Base-by-base conservation (phyloP, 2,113 vertebrate genomes). In the Falco punctatus region DNA sequence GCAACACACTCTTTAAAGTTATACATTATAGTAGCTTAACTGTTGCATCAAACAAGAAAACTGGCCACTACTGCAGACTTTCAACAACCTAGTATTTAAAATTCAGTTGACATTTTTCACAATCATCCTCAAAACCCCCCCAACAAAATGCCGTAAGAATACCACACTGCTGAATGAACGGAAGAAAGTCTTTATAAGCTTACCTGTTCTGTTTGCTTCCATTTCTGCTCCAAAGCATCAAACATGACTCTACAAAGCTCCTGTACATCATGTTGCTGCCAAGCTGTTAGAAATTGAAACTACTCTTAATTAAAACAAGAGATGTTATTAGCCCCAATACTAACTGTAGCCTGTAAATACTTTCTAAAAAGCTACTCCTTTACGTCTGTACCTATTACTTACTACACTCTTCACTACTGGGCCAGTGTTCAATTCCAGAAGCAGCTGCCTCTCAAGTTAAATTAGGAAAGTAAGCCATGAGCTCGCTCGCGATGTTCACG, bases 161-260 rank as follows among this genome's bases (percentile, higher is more conserved):
- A 72, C 13, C 30, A 54, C 11, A 64, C 3, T 1, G 1, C 21
- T 49, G 19, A 86, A 67, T 3, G 11, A 80, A 62, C 0, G 0
- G 21, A 88, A 66, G 15, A 13, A 64, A 48, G 12, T 64, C 96
- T 46, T 84, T 42, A 49, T 35, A 78, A 3, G 71, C 88, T 94
- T 98, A 99, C 99, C 99, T 99, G 99, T 93, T 99, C 99, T 1
- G 99, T 99, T 98, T 99, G 99, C 96, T 99, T 99, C 99, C 99
- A 99, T 86, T 99, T 99, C 94, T 99, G 99, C 96, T 99, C 99
- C 97, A 99, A 98, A 97, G 99, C 99, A 98, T 99, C 99, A 96
- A 99, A 99, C 99, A 99, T 99, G 97, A 99, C 99, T 97, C 99
- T 98, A 96, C 99, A 99, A 58, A 99, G 98, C 97, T 99, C 99